Evolutionary conservation across 2,797 vertebrate species (phyloP), one percentile per base, ranked within the genome.

Genomic region (Graptemys geographica): DNA sequence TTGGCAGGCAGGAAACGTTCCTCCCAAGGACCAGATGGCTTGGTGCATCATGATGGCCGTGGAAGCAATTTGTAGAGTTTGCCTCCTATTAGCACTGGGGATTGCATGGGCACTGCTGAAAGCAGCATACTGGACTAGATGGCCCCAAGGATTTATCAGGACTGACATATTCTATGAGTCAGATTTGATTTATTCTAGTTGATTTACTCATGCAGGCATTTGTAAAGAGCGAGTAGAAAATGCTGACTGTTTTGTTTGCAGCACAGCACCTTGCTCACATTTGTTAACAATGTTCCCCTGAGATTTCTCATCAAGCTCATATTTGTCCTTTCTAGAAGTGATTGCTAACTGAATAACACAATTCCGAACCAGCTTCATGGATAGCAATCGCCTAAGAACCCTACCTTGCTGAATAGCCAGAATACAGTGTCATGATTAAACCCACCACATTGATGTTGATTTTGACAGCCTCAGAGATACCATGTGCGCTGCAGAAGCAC

Each of bases 231-330:
- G 76, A 90, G 41, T 5, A 37, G 79, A 59, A 86, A 92, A 84
- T 80, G 27, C 47, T 41, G 41, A 79, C 83, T 69, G 2, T 84
- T 65, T 83, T 74, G 25, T 85, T 85, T 79, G 72, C 83, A 74
- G 69, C 69, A 25, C 19, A 21, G n/a, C 65, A 72, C 16, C 65
- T 41, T 72, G 65, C n/a, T 72, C 21, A 37, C 11, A 87, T 69
- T 79, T 93, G 57, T 78, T 85, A 87, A 69, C 51, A 81, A 33
- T 0, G 0, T 23, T 57, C 37, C 79, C 79, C 82, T 62, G 72
- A 85, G 82, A 83, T 83, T 93, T 94, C 72, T 85, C 19, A 53
- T 83, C 49, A 85, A 57, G 90, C 94, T 33, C 21, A n/a, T 3
- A 44, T 41, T 55, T 33, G 49, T 21, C 27, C 52, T 81, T 33